These are phyloP conservation scores for Scaptomyza polygonia DNA, from an alignment of 2,888 invertebrate species.

Conservation along the genomic window DNA sequence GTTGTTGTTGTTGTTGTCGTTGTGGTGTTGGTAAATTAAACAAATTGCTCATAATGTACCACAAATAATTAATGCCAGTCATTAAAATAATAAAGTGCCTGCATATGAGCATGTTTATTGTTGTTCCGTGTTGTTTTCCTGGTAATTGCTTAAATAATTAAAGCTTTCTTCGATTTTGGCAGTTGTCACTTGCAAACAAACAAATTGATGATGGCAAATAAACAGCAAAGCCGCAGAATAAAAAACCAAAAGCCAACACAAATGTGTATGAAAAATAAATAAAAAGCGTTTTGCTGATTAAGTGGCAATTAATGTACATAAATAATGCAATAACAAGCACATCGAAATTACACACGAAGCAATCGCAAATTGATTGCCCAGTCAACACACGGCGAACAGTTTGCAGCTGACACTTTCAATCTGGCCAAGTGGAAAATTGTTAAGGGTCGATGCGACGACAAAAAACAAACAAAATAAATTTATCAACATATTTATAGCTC, in stretches of 20 bases:
- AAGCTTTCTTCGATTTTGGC: constrained; percentile 48
- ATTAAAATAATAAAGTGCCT: constrained; percentile 70
- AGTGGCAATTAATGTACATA: constrained; percentile 59
- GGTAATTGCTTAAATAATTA: constrained; percentile 56
- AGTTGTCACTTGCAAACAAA: constrained; percentile 28
- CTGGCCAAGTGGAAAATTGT: constrained; percentile 55
- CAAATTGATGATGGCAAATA: constrained; percentile 40
- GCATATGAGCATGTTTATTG: constrained; percentile 27
- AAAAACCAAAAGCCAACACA: neutral
- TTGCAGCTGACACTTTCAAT: constrained; percentile 41
- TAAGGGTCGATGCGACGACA: constrained; percentile 15
- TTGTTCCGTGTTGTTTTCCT: constrained; percentile 11
- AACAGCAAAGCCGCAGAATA: constrained; percentile 5
- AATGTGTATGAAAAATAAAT: constrained; percentile 6
- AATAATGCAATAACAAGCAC: constrained; percentile 55
- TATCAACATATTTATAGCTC: neutral
- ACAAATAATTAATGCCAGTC: constrained; percentile 73
- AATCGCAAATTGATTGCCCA: constrained; percentile 44
- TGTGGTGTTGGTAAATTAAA: constrained; percentile 47
- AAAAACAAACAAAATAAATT: neutral
- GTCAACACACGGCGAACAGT: constrained; percentile 10
- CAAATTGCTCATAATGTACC: constrained; percentile 72
- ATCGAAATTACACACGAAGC: constrained; percentile 37
- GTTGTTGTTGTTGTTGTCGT: constrained; percentile 18
- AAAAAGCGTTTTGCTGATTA: constrained; percentile 40